Evolutionary conservation across 1,140 invertebrate genomes (phyloP).

Genomic region (Bombus picipes): DNA sequence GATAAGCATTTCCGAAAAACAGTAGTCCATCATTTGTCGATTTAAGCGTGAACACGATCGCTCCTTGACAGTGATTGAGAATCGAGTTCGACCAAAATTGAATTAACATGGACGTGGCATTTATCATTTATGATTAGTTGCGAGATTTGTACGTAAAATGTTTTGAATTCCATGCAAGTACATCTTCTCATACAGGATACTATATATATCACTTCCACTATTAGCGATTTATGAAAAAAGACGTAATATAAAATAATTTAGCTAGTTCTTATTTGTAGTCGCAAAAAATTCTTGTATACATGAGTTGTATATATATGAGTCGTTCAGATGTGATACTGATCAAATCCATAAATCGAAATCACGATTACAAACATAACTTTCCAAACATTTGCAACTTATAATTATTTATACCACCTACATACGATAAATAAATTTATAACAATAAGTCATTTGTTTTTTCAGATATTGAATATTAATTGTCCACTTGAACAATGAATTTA

Average conservation of each 20-base stretch:
- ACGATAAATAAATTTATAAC: neutral
- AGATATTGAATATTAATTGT: neutral
- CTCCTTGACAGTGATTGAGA: conserved; percentile 5
- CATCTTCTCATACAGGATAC: neutral
- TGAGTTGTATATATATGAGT: too few species aligned
- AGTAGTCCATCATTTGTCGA: neutral
- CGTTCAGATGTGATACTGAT: neutral
- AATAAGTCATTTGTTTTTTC: neutral
- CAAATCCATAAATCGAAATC: neutral
- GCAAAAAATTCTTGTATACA: too few species aligned
- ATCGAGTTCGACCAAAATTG: neutral
- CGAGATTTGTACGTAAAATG: neutral
- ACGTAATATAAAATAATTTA: neutral
- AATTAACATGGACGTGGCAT: neutral
- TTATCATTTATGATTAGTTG: conserved; percentile 2
- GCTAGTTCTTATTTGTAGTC: too few species aligned
- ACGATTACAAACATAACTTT: neutral
- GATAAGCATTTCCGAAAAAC: neutral
- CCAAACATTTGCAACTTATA: neutral
- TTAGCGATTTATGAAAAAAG: neutral
- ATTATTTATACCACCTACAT: neutral
- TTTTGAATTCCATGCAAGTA: neutral
- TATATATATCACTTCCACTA: neutral
- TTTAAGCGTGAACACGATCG: neutral
- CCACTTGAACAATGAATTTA: neutral